Percentiles rank a stretch among this genome's conserved stretches.
Conservation (phyloP, 2,888 invertebrate genomes). For the Belgica antarctica region DNA sequence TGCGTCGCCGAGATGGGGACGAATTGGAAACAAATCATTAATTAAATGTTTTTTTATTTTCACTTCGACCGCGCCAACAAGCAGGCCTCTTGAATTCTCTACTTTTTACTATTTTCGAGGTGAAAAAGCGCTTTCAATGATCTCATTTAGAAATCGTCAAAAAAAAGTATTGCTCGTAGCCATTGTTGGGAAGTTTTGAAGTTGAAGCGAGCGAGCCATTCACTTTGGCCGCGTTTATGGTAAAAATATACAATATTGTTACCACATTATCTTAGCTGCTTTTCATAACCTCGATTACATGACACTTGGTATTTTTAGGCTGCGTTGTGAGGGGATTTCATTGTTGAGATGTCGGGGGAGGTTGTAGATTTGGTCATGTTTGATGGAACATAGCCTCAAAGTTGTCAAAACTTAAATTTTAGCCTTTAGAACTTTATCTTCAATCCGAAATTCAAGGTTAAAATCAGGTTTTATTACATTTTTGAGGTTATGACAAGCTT, state of each 20-base stretch:
- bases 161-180: background rate
- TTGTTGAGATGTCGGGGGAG: no score
- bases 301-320: background rate
- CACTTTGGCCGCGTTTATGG: slow-evolving; percentile 15
- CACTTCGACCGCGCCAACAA: background rate
- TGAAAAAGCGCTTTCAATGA: background rate
- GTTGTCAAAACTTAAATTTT: no score
- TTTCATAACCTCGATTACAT: background rate
- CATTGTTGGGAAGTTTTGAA: background rate
- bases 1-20: background rate
- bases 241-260: background rate
- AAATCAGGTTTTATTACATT: no score
- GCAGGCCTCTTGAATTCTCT: background rate
- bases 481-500: no score
- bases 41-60: background rate
- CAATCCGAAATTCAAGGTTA: no score
- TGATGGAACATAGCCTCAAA: background rate
- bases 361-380: no score
- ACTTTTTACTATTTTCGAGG: background rate
- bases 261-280: background rate
- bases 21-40: slow-evolving; percentile 7
- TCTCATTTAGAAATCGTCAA: slow-evolving; percentile 15
- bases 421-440: background rate
- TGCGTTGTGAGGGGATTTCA: no score
- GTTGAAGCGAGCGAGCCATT: background rate